These are phyloP conservation scores for Oreonectes daqikongensis DNA, from an alignment of 2,797 vertebrate genomes.

Conservation along the genomic window DNA sequence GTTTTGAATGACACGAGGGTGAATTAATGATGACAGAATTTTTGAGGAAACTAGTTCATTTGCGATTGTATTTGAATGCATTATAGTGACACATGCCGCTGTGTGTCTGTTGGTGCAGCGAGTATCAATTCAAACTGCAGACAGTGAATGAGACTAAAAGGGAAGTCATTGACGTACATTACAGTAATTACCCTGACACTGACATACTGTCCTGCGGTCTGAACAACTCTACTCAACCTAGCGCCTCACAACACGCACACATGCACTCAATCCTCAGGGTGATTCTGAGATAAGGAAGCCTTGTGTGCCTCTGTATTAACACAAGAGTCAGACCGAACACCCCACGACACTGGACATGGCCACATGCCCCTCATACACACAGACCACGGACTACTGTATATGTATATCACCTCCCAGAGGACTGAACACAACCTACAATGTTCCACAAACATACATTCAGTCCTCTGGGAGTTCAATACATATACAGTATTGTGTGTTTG, in stretches of 20 bases:
- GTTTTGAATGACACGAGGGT: no score
- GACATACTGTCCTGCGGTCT: slow-evolving; percentile 47
- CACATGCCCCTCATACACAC: slow-evolving; percentile 4
- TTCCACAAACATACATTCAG: not conserved
- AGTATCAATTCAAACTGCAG: slow-evolving; percentile 27
- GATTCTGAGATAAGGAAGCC: slow-evolving; percentile 55
- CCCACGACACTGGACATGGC: slow-evolving; percentile 19
- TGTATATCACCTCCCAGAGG: no score
- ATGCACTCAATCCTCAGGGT: slow-evolving; percentile 55
- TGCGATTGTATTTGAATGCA: not conserved
- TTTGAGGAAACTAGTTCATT: no score
- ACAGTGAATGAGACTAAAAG: slow-evolving; percentile 29
- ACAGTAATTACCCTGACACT: slow-evolving; percentile 62
- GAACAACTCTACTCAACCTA: slow-evolving; percentile 30
- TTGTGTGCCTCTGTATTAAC: slow-evolving; percentile 55
- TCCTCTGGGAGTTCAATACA: slow-evolving; percentile 33
- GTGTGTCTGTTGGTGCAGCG: not conserved
- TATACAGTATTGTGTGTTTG: not conserved
- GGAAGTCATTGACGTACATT: slow-evolving; percentile 54
- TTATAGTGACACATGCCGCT: not conserved
- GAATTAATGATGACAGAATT: no score
- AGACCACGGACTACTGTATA: not conserved
- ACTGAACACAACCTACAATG: not conserved
- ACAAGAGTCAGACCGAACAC: slow-evolving; percentile 31
- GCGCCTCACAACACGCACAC: slow-evolving; percentile 12